These are phyloP conservation scores for Arrhamphus sclerolepis DNA, from an alignment of 2,797 vertebrate species.

Conservation along the genomic window DNA sequence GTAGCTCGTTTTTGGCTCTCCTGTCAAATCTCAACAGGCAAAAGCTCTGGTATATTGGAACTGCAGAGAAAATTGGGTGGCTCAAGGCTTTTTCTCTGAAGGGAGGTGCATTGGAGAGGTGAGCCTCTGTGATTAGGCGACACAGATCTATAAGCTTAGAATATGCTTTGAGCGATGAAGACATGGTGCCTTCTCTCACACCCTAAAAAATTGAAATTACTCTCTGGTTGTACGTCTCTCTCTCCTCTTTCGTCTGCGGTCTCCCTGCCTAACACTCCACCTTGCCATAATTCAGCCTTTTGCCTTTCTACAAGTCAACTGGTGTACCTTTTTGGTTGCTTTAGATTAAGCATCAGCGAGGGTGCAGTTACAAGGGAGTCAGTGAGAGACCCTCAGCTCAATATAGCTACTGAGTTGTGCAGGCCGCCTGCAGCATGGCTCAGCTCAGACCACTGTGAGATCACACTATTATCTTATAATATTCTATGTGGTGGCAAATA, in stretches of 20 bases:
- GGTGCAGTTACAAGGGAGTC: slow-evolving; percentile 28
- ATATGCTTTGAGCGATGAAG: slow-evolving; percentile 26
- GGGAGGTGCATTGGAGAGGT: slow-evolving; percentile 12
- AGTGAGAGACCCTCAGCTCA: slow-evolving; percentile 29
- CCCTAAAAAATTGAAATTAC: slow-evolving; percentile 30
- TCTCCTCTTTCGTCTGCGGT: neutral
- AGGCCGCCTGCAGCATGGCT: slow-evolving; percentile 17
- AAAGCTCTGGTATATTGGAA: slow-evolving; percentile 43
- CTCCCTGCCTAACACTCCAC: neutral
- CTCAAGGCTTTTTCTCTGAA: slow-evolving; percentile 30
- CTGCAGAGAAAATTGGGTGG: slow-evolving; percentile 49
- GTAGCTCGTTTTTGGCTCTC: slow-evolving; percentile 41
- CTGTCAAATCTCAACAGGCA: slow-evolving; percentile 50
- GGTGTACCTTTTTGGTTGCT: slow-evolving; percentile 7
- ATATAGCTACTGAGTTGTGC: slow-evolving; percentile 54
- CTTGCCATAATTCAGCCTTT: slow-evolving; percentile 7
- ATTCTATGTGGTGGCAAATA: slow-evolving; percentile 9
- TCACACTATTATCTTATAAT: slow-evolving; percentile 17
- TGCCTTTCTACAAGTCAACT: neutral
- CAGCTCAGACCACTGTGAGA: slow-evolving; percentile 30
- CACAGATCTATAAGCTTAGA: slow-evolving; percentile 19
- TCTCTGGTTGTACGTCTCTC: slow-evolving; percentile 10
- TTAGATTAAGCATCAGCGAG: neutral
- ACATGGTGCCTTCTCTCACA: neutral
- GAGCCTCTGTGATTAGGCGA: slow-evolving; percentile 44